Evolutionary conservation across 2,888 invertebrate species (phyloP).

Genomic region (Drosophila algonquin): DNA sequence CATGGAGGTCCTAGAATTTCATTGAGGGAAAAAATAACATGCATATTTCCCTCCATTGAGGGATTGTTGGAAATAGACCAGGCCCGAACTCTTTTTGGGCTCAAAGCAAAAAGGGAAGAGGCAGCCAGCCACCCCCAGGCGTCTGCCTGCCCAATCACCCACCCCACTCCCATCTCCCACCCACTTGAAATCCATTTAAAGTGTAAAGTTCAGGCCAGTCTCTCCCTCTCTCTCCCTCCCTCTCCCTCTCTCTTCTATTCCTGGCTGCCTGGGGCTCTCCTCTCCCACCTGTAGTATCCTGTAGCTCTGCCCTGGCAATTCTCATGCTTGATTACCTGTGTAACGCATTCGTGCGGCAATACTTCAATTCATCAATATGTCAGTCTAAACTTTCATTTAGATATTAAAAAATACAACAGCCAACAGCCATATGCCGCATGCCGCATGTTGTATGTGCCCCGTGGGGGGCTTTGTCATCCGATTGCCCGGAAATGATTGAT

Average conservation of each 20-base stretch:
- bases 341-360: conserved; percentile 74
- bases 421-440: not conserved
- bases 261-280: conserved; percentile 13
- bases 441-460: not conserved
- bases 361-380: conserved; percentile 74
- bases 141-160: not conserved
- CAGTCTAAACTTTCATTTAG: conserved; percentile 72
- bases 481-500: conserved; percentile 78
- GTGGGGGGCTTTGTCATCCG: conserved; percentile 47
- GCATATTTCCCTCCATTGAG: too few species aligned
- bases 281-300: not conserved
- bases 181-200: conserved; percentile 41
- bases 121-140: not conserved
- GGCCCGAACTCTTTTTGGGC: too few species aligned
- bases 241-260: conserved; percentile 45
- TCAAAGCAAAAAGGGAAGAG: not conserved
- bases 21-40: too few species aligned
- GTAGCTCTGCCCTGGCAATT: conserved; percentile 7
- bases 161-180: conserved; percentile 1
- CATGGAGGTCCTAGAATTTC: too few species aligned
- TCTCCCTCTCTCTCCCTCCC: too few species aligned
- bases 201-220: conserved; percentile 44
- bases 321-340: conserved; percentile 74
- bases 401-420: conserved; percentile 59
- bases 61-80: too few species aligned